phyloP scores from a whole-genome alignment of 2,113 vertebrate genomes.

The Tympanuchus pallidicinctus region DNA sequence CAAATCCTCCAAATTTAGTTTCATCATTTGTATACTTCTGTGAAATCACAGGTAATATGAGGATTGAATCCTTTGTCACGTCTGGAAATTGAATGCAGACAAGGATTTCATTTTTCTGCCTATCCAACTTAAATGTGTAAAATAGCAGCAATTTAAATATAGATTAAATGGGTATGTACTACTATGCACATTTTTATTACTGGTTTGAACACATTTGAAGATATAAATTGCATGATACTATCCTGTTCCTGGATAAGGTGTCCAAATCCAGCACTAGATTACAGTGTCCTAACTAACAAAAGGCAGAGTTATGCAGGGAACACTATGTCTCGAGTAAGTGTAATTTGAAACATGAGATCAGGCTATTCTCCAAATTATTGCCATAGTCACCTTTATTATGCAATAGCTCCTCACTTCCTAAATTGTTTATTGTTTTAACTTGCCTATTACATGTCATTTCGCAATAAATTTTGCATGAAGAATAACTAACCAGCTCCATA shows the following conservation, averaged over 20 bases:
- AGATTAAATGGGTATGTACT: neutral
- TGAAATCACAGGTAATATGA: neutral
- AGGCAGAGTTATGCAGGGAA: constrained; percentile 10
- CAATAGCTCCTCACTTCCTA: neutral
- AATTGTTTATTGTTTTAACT: neutral
- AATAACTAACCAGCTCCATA: neutral
- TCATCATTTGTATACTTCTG: neutral
- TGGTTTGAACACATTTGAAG: constrained; percentile 41
- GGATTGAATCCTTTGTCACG: neutral
- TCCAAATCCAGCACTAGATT: constrained; percentile 23
- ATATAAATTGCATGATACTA: constrained; percentile 9
- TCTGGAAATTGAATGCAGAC: neutral
- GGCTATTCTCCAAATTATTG: neutral
- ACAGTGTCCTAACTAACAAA: neutral
- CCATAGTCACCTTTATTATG: neutral
- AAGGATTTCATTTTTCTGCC: neutral
- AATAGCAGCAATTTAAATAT: neutral
- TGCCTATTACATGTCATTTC: neutral
- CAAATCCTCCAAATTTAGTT: neutral
- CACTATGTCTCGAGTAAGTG: constrained; percentile 1
- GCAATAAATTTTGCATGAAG: neutral
- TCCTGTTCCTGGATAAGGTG: constrained; percentile 42
- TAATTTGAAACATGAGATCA: neutral
- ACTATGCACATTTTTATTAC: neutral
- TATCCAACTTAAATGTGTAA: neutral